Conservation (phyloP, 1,140 invertebrate species). For the Cydia fagiglandana region DNA sequence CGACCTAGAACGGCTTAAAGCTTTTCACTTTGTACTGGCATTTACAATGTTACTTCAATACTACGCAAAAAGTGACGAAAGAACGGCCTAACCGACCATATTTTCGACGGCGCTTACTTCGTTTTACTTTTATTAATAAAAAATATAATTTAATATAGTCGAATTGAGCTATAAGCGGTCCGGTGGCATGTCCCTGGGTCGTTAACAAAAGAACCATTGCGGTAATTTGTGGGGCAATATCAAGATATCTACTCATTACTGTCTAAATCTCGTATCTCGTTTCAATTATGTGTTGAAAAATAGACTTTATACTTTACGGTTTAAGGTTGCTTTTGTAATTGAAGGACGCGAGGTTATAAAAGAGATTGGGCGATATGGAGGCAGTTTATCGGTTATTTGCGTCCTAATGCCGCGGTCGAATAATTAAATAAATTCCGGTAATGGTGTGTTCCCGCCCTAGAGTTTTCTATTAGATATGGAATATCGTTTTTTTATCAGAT, state of each 20-base stretch:
- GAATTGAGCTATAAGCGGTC: conserved; percentile 29
- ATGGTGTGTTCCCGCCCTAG: conserved; percentile 6
- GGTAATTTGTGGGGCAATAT: conserved; percentile 34
- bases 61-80: too few species aligned
- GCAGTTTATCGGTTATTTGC: conserved; percentile 34
- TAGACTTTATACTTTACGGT: background rate
- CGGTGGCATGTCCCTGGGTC: conserved; percentile 23
- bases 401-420: conserved; percentile 22
- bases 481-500: background rate
- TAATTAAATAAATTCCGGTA: conserved; percentile 33
- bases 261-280: background rate
- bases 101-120: background rate
- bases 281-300: background rate
- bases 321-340: background rate
- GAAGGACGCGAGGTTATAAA: background rate
- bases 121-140: background rate
- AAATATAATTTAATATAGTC: conserved; percentile 14
- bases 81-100: background rate
- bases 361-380: background rate
- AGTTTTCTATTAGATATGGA: conserved; percentile 13
- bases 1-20: too few species aligned
- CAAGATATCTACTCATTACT: conserved; percentile 22
- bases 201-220: conserved; percentile 32
- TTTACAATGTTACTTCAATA: too few species aligned
- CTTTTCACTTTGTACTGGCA: too few species aligned